Evolutionary conservation across 2,888 invertebrate species (phyloP), one percentile per base, ranked within the genome.

Genomic region (Synanthedon tipuliformis): DNA sequence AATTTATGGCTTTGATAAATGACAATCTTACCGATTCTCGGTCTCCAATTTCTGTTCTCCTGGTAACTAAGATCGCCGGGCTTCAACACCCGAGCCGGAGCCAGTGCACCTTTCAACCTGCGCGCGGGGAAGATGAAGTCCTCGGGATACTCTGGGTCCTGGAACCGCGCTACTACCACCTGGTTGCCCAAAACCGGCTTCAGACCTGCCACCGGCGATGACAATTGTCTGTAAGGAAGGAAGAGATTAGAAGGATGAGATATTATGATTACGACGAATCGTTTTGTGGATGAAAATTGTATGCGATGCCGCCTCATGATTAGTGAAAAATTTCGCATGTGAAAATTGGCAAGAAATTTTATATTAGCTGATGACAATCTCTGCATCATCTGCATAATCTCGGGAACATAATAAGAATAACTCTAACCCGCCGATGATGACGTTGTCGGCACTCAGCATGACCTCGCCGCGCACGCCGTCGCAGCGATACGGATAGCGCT

Each of bases 401-500:
- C n/a, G n/a, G n/a, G n/a, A 8, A 34, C 7, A 34, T 34, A 34
- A 34, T 34, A 34, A 34, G 27, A 8, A 34, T 34, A 34, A 34
- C 1, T 8, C 89, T 84, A 69, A 92, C 92, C 92, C 94, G 50
- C 91, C 91, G 49, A 89, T 79, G 8, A 78, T 71, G 48, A 95
- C 91, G 68, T 90, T 91, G 65, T 93, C 92, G 0, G 91, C 89
- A 23, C 96, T 91, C 23, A 92, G 76, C 71, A 94, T 86, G 53
- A 97, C 90, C 3, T 89, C 91, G 0, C 98, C 98, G 51, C 92
- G 89, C 89, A 98, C 93, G 1, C 98, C 98, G 54, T 95, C 91
- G 60, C 94, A 90, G 34, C 90, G 81, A 62, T 90, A 89, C 0
- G 89, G 78, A 57, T 93, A 84, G 59, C 92, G 90, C 56, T 92